A percentile compares a stretch with the other conserved stretches of the same genome.
phyloP scores from a whole-genome alignment of 2,888 invertebrate species.

The Azorinus chamasolen region DNA sequence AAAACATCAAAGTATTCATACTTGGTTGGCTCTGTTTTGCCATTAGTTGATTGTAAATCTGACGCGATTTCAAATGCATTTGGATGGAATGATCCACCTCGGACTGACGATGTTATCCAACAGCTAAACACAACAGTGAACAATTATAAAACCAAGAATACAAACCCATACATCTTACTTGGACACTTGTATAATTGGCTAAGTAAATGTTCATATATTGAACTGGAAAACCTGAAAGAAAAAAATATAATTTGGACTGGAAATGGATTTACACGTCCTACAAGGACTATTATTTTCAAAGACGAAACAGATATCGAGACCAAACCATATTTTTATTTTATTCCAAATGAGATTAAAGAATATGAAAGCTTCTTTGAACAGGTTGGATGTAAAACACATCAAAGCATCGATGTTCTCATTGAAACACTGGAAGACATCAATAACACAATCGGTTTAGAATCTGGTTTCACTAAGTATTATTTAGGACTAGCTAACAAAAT shows the following conservation, averaged over 20 bases:
- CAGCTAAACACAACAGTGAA: constrained; percentile 36
- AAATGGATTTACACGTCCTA: constrained; percentile 33
- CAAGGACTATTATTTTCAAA: constrained; percentile 8
- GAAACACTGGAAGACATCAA: background rate
- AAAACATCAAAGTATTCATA: background rate
- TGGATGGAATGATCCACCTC: constrained; percentile 35
- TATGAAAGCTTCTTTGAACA: constrained; percentile 2
- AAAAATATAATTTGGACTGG: constrained; percentile 47
- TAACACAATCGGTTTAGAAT: background rate
- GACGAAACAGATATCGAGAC: constrained; percentile 30
- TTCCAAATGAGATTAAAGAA: constrained; percentile 37
- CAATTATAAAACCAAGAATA: constrained; percentile 28
- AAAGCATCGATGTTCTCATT: constrained; percentile 14
- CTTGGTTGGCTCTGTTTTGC: constrained; percentile 40
- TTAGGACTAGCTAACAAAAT: constrained; percentile 8
- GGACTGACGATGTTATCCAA: constrained; percentile 23
- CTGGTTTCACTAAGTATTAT: constrained; percentile 1
- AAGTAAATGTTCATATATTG: background rate
- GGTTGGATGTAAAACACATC: constrained; percentile 1
- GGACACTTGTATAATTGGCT: constrained; percentile 39
- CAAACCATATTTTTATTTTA: constrained; percentile 36
- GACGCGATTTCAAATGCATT: constrained; percentile 21
- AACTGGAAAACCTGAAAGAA: background rate
- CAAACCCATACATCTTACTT: constrained; percentile 26
- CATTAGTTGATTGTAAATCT: constrained; percentile 25